phyloP scores from a whole-genome alignment of 2,797 vertebrate genomes.

The Discoglossus pictus region DNA sequence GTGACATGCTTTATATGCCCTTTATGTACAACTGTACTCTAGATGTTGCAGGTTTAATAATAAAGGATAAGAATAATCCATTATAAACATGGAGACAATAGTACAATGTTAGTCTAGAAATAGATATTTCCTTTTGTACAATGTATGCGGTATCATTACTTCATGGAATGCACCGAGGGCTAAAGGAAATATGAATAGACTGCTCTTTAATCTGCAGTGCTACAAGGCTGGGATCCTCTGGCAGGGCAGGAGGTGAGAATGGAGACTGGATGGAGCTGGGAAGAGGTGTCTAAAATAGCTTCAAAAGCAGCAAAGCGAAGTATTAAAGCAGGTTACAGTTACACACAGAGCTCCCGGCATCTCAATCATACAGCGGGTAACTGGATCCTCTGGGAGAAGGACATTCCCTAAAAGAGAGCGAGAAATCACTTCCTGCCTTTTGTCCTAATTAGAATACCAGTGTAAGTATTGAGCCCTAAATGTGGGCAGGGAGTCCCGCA shows the following conservation, averaged over 20 bases:
- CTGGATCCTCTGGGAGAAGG: conserved; percentile 20
- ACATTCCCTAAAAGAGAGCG: conserved; percentile 30
- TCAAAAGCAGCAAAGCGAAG: conserved; percentile 36
- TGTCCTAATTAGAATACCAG: conserved; percentile 44
- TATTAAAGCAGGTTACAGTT: conserved; percentile 38
- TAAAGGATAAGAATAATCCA: too few relatives aligned
- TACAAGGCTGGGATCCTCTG: conserved; percentile 1
- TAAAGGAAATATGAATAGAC: conserved; percentile 6
- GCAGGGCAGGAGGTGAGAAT: neutral
- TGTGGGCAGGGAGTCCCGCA: conserved; percentile 21
- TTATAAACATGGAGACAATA: too few relatives aligned
- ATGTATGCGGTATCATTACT: neutral
- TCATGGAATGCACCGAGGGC: neutral
- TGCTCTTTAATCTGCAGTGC: neutral
- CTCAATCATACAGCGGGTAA: conserved; percentile 29
- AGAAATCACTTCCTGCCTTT: conserved; percentile 42
- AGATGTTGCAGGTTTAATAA: too few relatives aligned
- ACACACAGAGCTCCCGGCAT: conserved; percentile 32
- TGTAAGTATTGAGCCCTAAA: conserved; percentile 24
- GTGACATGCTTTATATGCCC: too few relatives aligned
- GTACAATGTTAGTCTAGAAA: conserved; percentile 2
- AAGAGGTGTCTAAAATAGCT: conserved; percentile 16
- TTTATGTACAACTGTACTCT: too few relatives aligned
- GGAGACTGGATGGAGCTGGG: neutral
- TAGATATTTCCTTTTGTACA: conserved; percentile 7